These are phyloP conservation scores for Onychomys torridus DNA, from an alignment of 2,797 vertebrate species.

Conservation along the genomic window DNA sequence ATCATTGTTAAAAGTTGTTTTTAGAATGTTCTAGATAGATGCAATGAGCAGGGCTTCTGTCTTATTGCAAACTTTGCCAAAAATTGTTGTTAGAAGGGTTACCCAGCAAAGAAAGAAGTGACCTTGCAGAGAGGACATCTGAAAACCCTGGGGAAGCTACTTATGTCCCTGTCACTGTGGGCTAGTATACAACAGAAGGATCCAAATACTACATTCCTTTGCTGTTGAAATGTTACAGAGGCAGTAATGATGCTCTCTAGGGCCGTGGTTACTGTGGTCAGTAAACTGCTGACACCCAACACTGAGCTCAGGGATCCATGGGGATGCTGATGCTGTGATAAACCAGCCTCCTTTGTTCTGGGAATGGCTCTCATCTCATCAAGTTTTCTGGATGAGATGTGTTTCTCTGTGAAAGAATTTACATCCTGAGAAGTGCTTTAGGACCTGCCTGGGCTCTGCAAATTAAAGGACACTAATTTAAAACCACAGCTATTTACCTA, in stretches of 20 bases:
- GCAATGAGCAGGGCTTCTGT: background rate
- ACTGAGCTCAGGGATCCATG: constrained; percentile 43
- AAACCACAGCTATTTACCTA: constrained; percentile 83
- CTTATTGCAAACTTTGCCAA: constrained; percentile 35
- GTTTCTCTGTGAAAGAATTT: constrained; percentile 77
- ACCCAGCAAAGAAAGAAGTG: constrained; percentile 31
- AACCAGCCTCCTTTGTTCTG: constrained; percentile 74
- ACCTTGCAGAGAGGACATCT: background rate
- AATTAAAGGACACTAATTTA: constrained; percentile 81
- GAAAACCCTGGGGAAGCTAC: constrained; percentile 52
- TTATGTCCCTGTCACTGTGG: constrained; percentile 54
- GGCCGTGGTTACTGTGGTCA: constrained; percentile 57
- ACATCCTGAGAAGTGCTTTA: constrained; percentile 70
- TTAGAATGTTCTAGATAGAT: constrained; percentile 13
- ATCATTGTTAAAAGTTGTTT: background rate
- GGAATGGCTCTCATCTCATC: constrained; percentile 58
- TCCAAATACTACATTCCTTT: constrained; percentile 68
- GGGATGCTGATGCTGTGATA: constrained; percentile 71
- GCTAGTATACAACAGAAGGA: constrained; percentile 19
- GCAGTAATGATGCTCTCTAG: constrained; percentile 28
- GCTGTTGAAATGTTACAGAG: constrained; percentile 15
- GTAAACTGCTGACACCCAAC: constrained; percentile 71
- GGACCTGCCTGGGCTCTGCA: constrained; percentile 71
- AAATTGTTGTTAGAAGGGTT: background rate
- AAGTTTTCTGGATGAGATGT: constrained; percentile 79